These are phyloP conservation scores for Falco rusticolus DNA, from an alignment of 2,797 vertebrate genomes.

Conservation along the genomic window DNA sequence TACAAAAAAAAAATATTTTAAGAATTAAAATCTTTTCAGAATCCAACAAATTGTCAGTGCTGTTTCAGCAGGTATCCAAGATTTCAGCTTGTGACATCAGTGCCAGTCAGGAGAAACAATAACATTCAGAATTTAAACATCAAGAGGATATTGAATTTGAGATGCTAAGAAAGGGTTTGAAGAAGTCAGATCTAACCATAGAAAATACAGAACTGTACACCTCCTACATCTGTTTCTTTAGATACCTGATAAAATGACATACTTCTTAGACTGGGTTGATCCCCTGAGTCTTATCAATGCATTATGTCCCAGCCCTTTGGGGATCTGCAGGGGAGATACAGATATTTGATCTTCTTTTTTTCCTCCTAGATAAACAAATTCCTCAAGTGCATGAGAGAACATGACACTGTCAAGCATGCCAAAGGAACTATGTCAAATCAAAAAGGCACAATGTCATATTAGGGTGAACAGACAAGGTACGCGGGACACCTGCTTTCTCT, in stretches of 20 bases:
- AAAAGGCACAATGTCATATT: not conserved
- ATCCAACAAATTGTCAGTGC: not conserved
- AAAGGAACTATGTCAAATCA: not conserved
- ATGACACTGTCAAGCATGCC: not conserved
- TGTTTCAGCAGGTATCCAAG: not conserved
- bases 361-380: not conserved
- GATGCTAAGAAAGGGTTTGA: not conserved
- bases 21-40: not conserved
- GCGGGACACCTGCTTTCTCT: not conserved
- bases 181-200: not conserved
- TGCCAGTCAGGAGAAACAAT: not conserved
- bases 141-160: not conserved
- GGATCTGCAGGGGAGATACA: not conserved
- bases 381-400: not conserved
- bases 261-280: not conserved
- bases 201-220: not conserved
- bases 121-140: not conserved
- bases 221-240: not conserved
- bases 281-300: not conserved
- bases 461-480: accelerated
- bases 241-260: not conserved
- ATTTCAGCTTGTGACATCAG: not conserved
- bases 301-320: not conserved
- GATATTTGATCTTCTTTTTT: accelerated
- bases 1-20: not conserved